Percentiles rank a stretch among this genome's conserved stretches.
Evolutionary conservation across 2,113 vertebrate genomes (phyloP).

Genomic region (Mastomys coucha): DNA sequence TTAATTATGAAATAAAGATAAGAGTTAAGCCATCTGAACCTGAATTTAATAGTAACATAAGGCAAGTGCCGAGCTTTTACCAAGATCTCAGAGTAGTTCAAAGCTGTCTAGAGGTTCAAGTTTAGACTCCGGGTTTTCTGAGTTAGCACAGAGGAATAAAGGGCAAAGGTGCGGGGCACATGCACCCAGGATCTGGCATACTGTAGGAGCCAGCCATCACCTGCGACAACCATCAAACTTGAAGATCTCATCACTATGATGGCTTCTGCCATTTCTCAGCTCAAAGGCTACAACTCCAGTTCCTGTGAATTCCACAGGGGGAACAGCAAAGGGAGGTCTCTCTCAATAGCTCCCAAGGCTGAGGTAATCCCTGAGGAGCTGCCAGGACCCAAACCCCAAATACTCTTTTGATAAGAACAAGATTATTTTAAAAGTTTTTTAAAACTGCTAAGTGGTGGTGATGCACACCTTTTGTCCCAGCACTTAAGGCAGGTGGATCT

Average conservation of each 20-base stretch:
- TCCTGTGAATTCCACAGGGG: neutral
- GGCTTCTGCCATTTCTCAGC: no score
- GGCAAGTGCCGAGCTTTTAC: neutral
- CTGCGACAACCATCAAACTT: neutral
- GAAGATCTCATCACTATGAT: neutral
- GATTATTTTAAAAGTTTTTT: neutral
- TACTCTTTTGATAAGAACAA: neutral
- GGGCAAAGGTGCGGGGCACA: neutral
- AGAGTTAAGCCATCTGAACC: neutral
- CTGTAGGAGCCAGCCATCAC: fast-evolving
- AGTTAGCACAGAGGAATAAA: neutral
- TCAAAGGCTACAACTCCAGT: neutral
- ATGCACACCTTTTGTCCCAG: neutral
- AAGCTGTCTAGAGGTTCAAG: neutral
- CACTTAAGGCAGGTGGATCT: neutral
- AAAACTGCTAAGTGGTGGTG: neutral
- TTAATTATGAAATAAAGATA: neutral
- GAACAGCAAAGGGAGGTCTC: fast-evolving
- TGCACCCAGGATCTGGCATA: no score
- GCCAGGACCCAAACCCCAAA: fast-evolving
- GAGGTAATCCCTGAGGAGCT: fast-evolving
- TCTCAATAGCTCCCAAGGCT: fast-evolving
- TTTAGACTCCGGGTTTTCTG: neutral
- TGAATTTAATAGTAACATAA: neutral
- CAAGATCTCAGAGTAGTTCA: neutral